Percentiles rank a stretch among this genome's conserved stretches.
These are phyloP conservation scores for Lepisosteus oculatus DNA, from an alignment of 2,113 vertebrate species.

Conservation along the genomic window DNA sequence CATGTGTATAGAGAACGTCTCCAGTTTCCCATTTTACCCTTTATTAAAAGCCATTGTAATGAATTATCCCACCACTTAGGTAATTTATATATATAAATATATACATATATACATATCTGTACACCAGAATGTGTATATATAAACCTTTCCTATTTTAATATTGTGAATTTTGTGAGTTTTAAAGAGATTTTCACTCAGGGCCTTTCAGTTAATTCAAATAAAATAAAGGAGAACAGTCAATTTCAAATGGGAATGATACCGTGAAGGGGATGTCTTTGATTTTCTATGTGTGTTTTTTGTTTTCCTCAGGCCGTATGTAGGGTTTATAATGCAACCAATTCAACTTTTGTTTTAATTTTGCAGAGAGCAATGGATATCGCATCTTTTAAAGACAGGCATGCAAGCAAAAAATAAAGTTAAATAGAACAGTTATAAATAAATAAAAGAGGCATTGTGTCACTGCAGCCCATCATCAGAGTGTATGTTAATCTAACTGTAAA, in stretches of 20 bases:
- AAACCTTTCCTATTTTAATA: constrained; percentile 10
- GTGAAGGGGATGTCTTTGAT: constrained; percentile 65
- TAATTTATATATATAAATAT: constrained; percentile 66
- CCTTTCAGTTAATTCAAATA: constrained; percentile 55
- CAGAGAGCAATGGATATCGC: constrained; percentile 64
- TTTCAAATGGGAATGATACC: constrained; percentile 62
- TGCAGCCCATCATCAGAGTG: constrained; percentile 60
- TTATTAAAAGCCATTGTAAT: constrained; percentile 72
- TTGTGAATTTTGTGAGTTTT: constrained; percentile 53
- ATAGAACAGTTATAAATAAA: constrained; percentile 55
- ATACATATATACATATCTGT: constrained; percentile 76
- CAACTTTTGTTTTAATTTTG: constrained; percentile 55
- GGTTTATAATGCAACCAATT: constrained; percentile 66
- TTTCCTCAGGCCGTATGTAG: constrained; percentile 68
- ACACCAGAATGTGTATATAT: constrained; percentile 65
- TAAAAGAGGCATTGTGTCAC: constrained; percentile 62
- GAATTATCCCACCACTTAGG: constrained; percentile 74
- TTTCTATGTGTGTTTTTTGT: constrained; percentile 51
- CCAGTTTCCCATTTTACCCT: constrained; percentile 62
- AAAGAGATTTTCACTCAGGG: constrained; percentile 66
- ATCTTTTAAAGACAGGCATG: constrained; percentile 74
- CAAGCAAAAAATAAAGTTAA: constrained; percentile 46
- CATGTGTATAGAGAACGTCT: constrained; percentile 63
- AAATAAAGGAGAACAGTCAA: constrained; percentile 69
- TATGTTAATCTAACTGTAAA: constrained; percentile 62